Evolutionary conservation across 2,113 vertebrate genomes (phyloP).

Genomic region (Eleginops maclovinus): DNA sequence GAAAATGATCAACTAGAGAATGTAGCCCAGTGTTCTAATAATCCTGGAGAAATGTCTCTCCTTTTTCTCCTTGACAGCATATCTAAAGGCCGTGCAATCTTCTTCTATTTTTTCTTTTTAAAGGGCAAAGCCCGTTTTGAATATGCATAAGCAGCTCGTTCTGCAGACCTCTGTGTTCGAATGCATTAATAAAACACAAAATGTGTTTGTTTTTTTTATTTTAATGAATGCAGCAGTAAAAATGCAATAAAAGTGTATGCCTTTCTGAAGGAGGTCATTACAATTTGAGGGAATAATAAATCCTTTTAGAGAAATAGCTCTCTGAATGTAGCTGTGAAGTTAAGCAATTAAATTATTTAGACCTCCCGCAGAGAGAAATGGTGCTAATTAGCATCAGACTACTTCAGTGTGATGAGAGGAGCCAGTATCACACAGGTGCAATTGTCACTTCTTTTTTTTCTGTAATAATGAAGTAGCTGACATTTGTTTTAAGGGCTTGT

Average conservation of each 20-base stretch:
- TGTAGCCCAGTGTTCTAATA: slow-evolving; percentile 14
- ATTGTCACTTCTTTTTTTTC: slow-evolving; percentile 65
- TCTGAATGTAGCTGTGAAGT: slow-evolving; percentile 46
- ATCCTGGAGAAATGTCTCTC: neutral
- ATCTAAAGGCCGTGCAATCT: slow-evolving; percentile 39
- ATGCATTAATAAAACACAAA: slow-evolving; percentile 64
- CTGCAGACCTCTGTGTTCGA: slow-evolving; percentile 45
- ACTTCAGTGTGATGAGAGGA: slow-evolving; percentile 63
- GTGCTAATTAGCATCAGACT: slow-evolving; percentile 76
- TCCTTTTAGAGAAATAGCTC: slow-evolving; percentile 50
- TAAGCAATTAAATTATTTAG: slow-evolving; percentile 76
- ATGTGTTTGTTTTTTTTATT: slow-evolving; percentile 38
- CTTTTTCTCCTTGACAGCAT: slow-evolving; percentile 32
- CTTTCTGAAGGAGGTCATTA: slow-evolving; percentile 70
- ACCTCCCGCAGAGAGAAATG: slow-evolving; percentile 60
- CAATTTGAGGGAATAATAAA: slow-evolving; percentile 75
- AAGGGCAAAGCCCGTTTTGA: slow-evolving; percentile 68
- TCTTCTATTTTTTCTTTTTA: slow-evolving; percentile 11
- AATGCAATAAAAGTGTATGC: slow-evolving; percentile 64
- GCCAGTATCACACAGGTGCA: slow-evolving; percentile 69
- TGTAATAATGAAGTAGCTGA: slow-evolving; percentile 64
- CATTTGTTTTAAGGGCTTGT: slow-evolving; percentile 61
- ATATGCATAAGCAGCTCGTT: slow-evolving; percentile 66
- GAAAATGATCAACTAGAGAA: slow-evolving; percentile 16
- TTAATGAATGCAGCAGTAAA: slow-evolving; percentile 62